A percentile compares a stretch with the other conserved stretches of the same genome.
Conservation (phyloP, 2,797 vertebrate species). For the Micropoecilia bifurca region DNA sequence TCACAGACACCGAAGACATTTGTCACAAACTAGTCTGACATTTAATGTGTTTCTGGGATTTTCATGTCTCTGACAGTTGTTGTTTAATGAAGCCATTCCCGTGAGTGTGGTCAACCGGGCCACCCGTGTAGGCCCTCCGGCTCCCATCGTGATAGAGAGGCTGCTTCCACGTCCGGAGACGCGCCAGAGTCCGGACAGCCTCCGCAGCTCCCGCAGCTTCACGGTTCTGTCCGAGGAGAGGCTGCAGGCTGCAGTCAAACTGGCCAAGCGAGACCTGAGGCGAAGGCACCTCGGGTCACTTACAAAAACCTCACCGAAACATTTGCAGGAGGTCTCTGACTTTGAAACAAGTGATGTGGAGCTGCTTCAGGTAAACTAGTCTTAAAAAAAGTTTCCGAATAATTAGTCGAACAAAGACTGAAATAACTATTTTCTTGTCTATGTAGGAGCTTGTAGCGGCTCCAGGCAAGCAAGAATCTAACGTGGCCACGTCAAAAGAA, state of each 20-base stretch:
- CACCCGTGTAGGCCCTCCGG: slow-evolving; percentile 79
- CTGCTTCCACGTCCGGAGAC: slow-evolving; percentile 63
- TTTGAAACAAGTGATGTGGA: slow-evolving; percentile 54
- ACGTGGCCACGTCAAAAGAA: slow-evolving; percentile 54
- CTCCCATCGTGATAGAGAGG: slow-evolving; percentile 91
- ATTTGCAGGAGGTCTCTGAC: slow-evolving; percentile 34
- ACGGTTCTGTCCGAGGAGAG: slow-evolving; percentile 90
- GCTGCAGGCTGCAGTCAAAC: slow-evolving; percentile 84
- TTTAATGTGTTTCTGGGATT: not conserved
- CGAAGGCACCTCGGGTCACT: slow-evolving; percentile 70
- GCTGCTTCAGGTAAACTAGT: slow-evolving; percentile 54
- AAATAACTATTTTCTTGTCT: not conserved
- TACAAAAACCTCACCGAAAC: slow-evolving; percentile 36
- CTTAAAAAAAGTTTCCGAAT: not conserved
- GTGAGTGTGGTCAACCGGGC: slow-evolving; percentile 82
- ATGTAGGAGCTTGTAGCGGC: slow-evolving; percentile 52
- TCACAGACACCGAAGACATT: not conserved
- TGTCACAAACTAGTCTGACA: not conserved
- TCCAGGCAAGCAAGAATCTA: slow-evolving; percentile 43
- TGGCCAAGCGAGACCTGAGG: slow-evolving; percentile 90
- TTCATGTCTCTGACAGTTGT: slow-evolving; percentile 79
- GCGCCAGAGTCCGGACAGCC: slow-evolving; percentile 49
- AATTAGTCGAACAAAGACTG: not conserved
- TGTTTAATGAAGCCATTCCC: slow-evolving; percentile 86
- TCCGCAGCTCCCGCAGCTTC: slow-evolving; percentile 82